Base-by-base conservation (phyloP, 2,888 invertebrate genomes). In the Plemyria rubiginata region DNA sequence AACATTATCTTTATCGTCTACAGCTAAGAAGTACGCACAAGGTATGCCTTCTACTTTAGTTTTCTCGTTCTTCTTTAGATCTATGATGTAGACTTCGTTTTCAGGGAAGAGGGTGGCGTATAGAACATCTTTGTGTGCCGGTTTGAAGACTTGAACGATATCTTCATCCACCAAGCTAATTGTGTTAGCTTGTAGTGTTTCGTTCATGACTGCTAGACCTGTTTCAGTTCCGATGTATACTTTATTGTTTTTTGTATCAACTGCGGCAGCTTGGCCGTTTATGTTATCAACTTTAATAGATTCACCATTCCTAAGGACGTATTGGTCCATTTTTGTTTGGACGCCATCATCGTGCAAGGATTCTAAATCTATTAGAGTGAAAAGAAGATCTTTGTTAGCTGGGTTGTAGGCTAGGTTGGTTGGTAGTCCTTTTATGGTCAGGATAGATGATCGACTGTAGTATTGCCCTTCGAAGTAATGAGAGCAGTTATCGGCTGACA, bases 261-360 rank as follows among this genome's bases (percentile, higher is more conserved):
- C 81, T 0, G 90, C 90, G 0, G 90, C 84, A 0, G 90, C 84
- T 76, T 92, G 92, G 0, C 92, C 92, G 1, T 85, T 85, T 0
- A 92, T 69, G 56, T 87, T 85, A 8, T 87, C 84, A 38, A 92
- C 83, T 80, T 84, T 86, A 2, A 85, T 82, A 0, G 88, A 84
- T 63, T 76, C 76, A 22, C 85, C 82, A 12, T 85, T 73, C 61
- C 82, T 83, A 1, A 92, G 65, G 0, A 90, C 65, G 22, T 90
- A 92, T 65, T 92, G 92, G 38, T 91, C 92, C 92, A 92, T 92
- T 79, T 80, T 86, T 0, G 92, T 92, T 66, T 92, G 91, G 0
- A 88, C 79, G 4, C 88, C 76, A 16, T 91, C 90, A n/a, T 90
- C 75, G 69, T 89, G 86, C 28, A 92, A 67, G 6, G 88, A 82